These are phyloP conservation scores for Cladorhizidae sp. DNA, from an alignment of 37 sponge, comb jelly and placozoan species.

Conservation along the genomic window DNA sequence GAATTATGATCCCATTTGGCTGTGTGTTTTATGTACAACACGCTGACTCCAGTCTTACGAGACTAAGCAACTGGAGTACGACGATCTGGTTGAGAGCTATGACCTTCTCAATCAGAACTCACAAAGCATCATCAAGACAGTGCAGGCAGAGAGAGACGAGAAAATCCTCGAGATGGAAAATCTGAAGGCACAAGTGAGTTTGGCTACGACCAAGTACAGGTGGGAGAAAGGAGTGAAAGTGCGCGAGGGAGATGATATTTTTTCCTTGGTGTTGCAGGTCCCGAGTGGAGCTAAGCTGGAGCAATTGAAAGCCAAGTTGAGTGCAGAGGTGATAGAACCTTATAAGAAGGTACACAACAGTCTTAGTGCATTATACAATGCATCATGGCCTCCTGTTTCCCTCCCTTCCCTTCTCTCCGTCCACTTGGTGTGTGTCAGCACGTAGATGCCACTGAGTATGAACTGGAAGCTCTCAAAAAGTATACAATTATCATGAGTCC, in stretches of 20 bases:
- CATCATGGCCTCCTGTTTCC: too few species aligned
- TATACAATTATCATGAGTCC: neutral
- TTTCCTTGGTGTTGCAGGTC: conserved; percentile 20
- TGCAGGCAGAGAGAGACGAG: conserved; percentile 67
- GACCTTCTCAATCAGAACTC: conserved; percentile 38
- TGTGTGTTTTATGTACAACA: too few species aligned
- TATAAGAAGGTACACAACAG: conserved; percentile 44
- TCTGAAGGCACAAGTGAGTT: conserved; percentile 43
- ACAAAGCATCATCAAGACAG: conserved; percentile 56
- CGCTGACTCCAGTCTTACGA: conserved; percentile 14
- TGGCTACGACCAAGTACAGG: too few species aligned
- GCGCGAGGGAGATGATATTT: neutral
- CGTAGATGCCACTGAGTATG: conserved; percentile 34
- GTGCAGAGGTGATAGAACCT: conserved; percentile 45
- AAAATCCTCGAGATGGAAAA: conserved; percentile 65
- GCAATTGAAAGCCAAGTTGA: conserved; percentile 23
- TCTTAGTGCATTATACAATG: too few species aligned
- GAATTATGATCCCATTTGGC: too few species aligned
- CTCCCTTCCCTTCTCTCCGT: too few species aligned
- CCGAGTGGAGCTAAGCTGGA: conserved; percentile 42
- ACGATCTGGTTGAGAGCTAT: conserved; percentile 29
- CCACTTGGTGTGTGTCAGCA: neutral
- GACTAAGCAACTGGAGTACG: conserved; percentile 10
- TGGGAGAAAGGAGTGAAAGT: neutral
- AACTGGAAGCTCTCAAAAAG: conserved; percentile 44